phyloP scores from a whole-genome alignment of 2,113 vertebrate genomes.

The Cacatua alba region DNA sequence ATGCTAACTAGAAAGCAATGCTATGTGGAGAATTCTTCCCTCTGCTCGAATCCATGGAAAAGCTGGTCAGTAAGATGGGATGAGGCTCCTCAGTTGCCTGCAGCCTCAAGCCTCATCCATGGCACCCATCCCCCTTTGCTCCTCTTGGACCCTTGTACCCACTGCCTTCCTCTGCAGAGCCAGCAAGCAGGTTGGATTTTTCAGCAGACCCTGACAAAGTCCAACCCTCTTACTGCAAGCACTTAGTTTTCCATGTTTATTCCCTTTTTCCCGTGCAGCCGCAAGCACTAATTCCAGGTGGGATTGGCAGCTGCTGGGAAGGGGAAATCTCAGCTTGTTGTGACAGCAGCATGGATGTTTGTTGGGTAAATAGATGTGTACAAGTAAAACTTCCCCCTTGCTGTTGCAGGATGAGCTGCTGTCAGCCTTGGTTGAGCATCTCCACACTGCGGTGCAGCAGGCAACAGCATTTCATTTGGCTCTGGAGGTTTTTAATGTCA shows the following conservation, averaged over 20 bases:
- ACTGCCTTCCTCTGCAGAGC: background rate
- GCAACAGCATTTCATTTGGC: background rate
- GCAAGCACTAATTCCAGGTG: background rate
- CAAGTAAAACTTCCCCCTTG: background rate
- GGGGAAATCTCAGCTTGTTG: background rate
- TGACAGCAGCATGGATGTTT: background rate
- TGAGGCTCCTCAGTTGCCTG: background rate
- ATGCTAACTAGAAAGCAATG: background rate
- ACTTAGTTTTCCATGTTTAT: background rate
- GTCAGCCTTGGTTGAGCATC: accelerated
- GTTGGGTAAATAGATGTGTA: background rate
- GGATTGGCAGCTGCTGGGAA: background rate
- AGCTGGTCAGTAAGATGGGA: accelerated
- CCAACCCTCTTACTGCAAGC: background rate
- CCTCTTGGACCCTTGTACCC: accelerated
- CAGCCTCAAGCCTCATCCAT: accelerated
- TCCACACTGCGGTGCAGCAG: accelerated
- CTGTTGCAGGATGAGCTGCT: background rate
- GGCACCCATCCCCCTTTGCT: background rate
- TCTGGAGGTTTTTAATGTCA: background rate
- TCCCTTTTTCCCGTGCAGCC: background rate
- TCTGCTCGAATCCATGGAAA: accelerated
- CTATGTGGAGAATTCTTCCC: background rate
- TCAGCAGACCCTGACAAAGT: background rate
- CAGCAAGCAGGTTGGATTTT: accelerated